These are phyloP conservation scores for Lasioglossum zephyrum DNA, from an alignment of 2,888 invertebrate species.

Conservation along the genomic window DNA sequence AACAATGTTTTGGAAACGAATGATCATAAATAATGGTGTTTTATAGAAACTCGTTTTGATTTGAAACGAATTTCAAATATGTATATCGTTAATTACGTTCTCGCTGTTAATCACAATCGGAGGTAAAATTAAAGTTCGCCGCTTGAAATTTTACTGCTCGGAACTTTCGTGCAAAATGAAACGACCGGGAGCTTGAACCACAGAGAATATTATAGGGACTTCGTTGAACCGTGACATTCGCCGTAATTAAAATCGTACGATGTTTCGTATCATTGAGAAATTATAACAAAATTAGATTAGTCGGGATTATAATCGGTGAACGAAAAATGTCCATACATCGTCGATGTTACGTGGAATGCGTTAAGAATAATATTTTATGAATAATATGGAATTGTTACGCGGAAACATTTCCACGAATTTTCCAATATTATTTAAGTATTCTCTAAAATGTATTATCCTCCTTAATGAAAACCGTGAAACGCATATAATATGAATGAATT, in stretches of 20 bases:
- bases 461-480: background rate
- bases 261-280: constrained; percentile 1
- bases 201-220: background rate
- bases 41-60: background rate
- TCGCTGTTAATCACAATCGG: no score
- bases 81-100: background rate
- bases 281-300: background rate
- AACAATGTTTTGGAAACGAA: background rate
- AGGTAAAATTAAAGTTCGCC: background rate
- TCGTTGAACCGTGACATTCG: background rate
- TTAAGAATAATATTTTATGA: constrained; percentile 9
- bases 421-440: background rate
- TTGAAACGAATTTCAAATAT: background rate
- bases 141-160: background rate
- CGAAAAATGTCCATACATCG: background rate
- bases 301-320: background rate
- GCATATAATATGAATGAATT: background rate
- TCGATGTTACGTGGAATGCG: background rate
- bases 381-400: background rate
- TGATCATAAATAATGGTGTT: background rate
- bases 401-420: background rate
- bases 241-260: background rate
- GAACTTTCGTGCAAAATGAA: background rate
- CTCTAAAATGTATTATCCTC: background rate
- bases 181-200: background rate